A percentile compares a stretch with the other conserved stretches of the same genome.
Conservation (phyloP, 2,797 vertebrate genomes). For the Poeciliopsis infans region DNA sequence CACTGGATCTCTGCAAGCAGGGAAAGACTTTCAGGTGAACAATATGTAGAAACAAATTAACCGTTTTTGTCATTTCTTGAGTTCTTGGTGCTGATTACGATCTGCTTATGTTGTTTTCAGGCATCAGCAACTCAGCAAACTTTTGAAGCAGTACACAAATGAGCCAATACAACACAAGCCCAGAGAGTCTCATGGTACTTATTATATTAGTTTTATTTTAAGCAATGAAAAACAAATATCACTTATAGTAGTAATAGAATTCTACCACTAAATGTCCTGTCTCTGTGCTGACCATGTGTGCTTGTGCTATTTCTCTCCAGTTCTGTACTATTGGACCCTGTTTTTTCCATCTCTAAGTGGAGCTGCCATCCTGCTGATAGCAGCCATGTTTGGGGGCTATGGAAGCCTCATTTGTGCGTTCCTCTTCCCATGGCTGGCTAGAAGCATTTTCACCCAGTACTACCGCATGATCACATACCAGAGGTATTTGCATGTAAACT, state of each 20-base stretch:
- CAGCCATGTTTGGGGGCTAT: slow-evolving; percentile 77
- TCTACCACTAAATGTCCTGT: not conserved
- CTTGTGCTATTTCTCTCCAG: slow-evolving; percentile 56
- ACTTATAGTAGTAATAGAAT: not conserved
- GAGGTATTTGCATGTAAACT: slow-evolving; percentile 70
- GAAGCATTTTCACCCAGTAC: slow-evolving; percentile 81
- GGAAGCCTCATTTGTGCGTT: slow-evolving; percentile 76
- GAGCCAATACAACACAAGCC: slow-evolving; percentile 77
- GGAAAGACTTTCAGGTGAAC: slow-evolving; percentile 82
- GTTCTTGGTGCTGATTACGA: slow-evolving; percentile 49
- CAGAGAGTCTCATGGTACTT: slow-evolving; percentile 77
- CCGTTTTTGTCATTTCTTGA: slow-evolving; percentile 25
- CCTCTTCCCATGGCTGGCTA: slow-evolving; percentile 82
- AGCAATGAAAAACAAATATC: not conserved
- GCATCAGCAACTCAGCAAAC: slow-evolving; percentile 82
- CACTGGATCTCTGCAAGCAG: slow-evolving; percentile 81
- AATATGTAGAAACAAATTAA: slow-evolving; percentile 18
- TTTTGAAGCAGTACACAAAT: slow-evolving; percentile 75
- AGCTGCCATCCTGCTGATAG: slow-evolving; percentile 77
- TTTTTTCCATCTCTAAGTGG: slow-evolving; percentile 79
- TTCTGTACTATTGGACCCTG: slow-evolving; percentile 82
- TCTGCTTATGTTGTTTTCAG: slow-evolving; percentile 62
- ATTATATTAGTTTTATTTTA: slow-evolving; percentile 8
- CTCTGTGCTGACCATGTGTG: not conserved
- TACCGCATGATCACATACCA: slow-evolving; percentile 84